These are phyloP conservation scores for Parambassis ranga DNA, from an alignment of 2,797 vertebrate genomes.

Conservation along the genomic window DNA sequence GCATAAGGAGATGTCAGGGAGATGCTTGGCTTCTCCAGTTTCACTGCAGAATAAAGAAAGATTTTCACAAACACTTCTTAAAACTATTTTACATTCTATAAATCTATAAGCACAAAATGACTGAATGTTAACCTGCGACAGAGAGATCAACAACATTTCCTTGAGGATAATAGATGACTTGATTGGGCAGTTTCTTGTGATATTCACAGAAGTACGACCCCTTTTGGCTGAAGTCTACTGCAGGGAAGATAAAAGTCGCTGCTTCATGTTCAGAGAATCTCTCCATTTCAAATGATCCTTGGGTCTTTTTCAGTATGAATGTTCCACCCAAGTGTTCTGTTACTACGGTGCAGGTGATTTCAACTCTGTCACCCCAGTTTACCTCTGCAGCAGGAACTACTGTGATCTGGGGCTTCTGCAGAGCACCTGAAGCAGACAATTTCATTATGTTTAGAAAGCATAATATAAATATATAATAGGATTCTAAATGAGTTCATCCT, in stretches of 20 bases:
- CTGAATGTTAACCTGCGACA: constrained; percentile 57
- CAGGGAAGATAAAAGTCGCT: constrained; percentile 46
- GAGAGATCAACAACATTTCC: constrained; percentile 51
- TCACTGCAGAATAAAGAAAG: constrained; percentile 54
- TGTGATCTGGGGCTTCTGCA: constrained; percentile 60
- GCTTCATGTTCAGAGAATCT: constrained; percentile 53
- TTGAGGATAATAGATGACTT: constrained; percentile 60
- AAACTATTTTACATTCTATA: background rate
- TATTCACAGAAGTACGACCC: constrained; percentile 77
- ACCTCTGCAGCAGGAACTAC: constrained; percentile 52
- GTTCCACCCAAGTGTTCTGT: constrained; percentile 65
- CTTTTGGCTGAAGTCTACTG: constrained; percentile 50
- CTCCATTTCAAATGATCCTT: constrained; percentile 48
- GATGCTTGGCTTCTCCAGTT: constrained; percentile 67
- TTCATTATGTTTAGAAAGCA: too few relatives aligned
- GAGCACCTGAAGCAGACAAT: constrained; percentile 52
- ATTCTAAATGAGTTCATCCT: background rate
- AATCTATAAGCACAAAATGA: too few relatives aligned
- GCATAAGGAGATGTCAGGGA: constrained; percentile 56
- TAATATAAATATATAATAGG: background rate
- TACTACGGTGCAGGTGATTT: constrained; percentile 62
- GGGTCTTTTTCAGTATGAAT: constrained; percentile 48
- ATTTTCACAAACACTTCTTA: background rate
- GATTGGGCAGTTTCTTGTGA: constrained; percentile 56
- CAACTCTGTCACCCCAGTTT: constrained; percentile 66